Conservation (phyloP, 2,888 invertebrate genomes). For the Parascotia fuliginaria region DNA sequence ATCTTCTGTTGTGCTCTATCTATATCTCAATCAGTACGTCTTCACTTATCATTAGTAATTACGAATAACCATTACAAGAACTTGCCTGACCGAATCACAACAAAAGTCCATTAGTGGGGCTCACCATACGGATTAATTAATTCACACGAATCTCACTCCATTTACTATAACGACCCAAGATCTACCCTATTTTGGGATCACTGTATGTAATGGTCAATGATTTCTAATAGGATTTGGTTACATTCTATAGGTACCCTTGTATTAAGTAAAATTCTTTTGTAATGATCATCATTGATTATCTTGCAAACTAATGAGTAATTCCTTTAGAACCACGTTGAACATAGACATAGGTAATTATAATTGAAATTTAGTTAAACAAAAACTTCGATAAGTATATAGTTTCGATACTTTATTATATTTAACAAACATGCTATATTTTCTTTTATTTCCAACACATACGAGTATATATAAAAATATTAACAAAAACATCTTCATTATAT, state of each 20-base stretch:
- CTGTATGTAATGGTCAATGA: slow-evolving; percentile 36
- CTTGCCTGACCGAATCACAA: slow-evolving; percentile 57
- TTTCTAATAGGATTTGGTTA: slow-evolving; percentile 33
- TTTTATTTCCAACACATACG: too few species aligned
- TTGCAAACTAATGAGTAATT: too few species aligned
- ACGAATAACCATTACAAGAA: slow-evolving; percentile 29
- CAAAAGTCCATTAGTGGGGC: slow-evolving; percentile 64
- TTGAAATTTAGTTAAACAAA: too few species aligned
- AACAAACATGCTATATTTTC: too few species aligned
- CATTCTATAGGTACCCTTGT: slow-evolving; percentile 16
- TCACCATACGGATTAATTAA: slow-evolving; percentile 64
- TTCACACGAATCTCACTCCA: slow-evolving; percentile 54
- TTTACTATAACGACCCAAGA: slow-evolving; percentile 39
- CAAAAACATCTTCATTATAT: too few species aligned
- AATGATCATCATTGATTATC: too few species aligned
- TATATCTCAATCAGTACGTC: slow-evolving; percentile 23
- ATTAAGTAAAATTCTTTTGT: too few species aligned
- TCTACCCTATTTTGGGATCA: slow-evolving; percentile 29
- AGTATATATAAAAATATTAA: too few species aligned
- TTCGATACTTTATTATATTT: too few species aligned
- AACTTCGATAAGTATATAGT: too few species aligned
- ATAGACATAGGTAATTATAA: too few species aligned
- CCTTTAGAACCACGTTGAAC: too few species aligned
- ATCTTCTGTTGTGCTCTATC: background rate
- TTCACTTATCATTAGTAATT: slow-evolving; percentile 39